Conservation (phyloP, 2,113 vertebrate species). For the Rhabdornis inornatus region DNA sequence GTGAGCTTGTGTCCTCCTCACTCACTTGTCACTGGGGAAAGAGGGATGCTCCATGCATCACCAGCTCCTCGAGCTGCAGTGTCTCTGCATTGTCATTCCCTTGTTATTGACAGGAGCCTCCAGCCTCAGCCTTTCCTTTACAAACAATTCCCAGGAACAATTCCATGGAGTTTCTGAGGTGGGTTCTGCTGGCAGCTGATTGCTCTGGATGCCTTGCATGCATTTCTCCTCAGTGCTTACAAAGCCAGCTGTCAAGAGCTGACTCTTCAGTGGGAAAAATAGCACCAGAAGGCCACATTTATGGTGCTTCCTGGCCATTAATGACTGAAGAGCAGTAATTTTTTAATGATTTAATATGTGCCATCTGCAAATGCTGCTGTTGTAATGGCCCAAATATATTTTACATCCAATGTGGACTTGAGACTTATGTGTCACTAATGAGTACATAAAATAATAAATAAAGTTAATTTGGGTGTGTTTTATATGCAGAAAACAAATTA, state of each 20-base stretch:
- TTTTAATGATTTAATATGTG: conserved; percentile 3
- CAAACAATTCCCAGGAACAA: conserved; percentile 17
- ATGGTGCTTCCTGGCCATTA: not conserved
- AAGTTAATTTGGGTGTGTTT: not conserved
- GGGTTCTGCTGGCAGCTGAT: not conserved
- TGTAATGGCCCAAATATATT: not conserved
- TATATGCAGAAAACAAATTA: not conserved
- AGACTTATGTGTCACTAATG: not conserved
- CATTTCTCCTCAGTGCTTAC: not conserved
- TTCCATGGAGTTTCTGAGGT: not conserved
- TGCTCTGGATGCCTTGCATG: not conserved
- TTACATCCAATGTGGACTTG: not conserved
- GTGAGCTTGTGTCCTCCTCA: not conserved
- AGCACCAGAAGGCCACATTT: not conserved
- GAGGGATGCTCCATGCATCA: conserved; percentile 6
- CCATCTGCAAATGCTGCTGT: not conserved
- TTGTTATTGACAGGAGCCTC: not conserved
- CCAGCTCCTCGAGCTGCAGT: not conserved
- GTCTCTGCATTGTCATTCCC: not conserved
- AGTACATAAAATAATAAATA: not conserved
- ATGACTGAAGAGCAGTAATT: not conserved
- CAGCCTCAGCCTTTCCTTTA: not conserved
- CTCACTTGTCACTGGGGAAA: not conserved
- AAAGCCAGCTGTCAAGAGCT: not conserved
- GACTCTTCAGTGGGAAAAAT: not conserved